Conservation (phyloP, 2,888 invertebrate genomes). For the Homarus gammarus region DNA sequence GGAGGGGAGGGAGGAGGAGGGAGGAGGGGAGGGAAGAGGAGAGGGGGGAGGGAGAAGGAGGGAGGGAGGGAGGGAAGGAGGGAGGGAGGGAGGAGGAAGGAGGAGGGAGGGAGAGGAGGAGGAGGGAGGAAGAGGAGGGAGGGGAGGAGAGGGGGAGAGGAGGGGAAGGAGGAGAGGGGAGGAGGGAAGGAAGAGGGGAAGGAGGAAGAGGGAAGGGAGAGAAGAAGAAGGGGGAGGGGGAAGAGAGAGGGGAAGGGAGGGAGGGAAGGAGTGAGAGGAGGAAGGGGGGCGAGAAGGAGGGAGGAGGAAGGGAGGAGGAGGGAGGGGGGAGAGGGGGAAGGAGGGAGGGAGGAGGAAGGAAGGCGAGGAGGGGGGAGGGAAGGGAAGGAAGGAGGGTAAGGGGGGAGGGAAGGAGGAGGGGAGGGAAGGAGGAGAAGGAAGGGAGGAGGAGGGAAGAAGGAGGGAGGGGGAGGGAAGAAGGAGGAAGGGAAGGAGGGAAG, state of each 20-base stretch:
- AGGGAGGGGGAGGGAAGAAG: not conserved
- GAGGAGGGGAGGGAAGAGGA: not conserved
- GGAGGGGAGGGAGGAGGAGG: not conserved
- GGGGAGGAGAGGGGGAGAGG: not conserved
- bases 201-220: no score
- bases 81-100: not conserved
- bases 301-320: not conserved
- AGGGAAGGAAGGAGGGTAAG: not conserved
- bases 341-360: not conserved
- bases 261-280: not conserved
- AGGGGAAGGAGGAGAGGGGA: not conserved
- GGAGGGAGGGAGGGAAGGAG: not conserved
- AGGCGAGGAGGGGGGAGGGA: constrained; percentile 6
- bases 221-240: not conserved
- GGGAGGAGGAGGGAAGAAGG: not conserved
- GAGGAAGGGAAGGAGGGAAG: not conserved
- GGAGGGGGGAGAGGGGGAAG: constrained; percentile 30
- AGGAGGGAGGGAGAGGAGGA: not conserved
- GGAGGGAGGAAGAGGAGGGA: not conserved
- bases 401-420: not conserved
- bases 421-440: not conserved
- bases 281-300: not conserved
- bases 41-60: not conserved
- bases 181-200: no score
- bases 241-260: not conserved